A percentile compares a stretch with the other conserved stretches of the same genome.
Conservation (phyloP, 2,888 invertebrate genomes). For the Dichetophora obliterata region DNA sequence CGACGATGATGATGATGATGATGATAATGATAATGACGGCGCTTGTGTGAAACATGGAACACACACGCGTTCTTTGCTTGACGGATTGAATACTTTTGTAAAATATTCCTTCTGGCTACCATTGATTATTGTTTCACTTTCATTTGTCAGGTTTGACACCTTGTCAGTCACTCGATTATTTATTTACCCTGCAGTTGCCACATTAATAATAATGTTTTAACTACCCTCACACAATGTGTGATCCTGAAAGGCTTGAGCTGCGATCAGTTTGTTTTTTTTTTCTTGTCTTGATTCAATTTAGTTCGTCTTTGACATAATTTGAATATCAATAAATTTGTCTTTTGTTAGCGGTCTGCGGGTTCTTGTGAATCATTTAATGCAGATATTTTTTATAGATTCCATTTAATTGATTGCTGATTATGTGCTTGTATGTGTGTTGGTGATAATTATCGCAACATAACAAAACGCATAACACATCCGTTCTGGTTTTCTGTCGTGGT, state of each 20-base stretch:
- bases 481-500: not conserved
- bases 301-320: conserved; percentile 51
- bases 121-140: conserved; percentile 57
- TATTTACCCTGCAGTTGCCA: conserved; percentile 8
- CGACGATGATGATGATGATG: conserved; percentile 50
- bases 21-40: conserved; percentile 32
- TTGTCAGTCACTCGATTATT: conserved; percentile 49
- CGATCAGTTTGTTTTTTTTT: not conserved
- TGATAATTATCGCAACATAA: conserved; percentile 35
- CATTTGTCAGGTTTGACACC: conserved; percentile 65
- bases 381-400: conserved; percentile 12
- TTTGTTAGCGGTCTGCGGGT: not conserved
- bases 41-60: not conserved
- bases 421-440: conserved; percentile 1
- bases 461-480: conserved; percentile 27
- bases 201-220: conserved; percentile 8
- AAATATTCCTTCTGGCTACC: not conserved
- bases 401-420: conserved; percentile 33
- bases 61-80: not conserved
- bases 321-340: conserved; percentile 42
- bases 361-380: conserved; percentile 9
- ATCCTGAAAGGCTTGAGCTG: too few relatives aligned
- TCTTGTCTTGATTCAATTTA: not conserved
- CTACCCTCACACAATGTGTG: not conserved
- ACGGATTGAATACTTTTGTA: not conserved